Percentiles rank a stretch among this genome's conserved stretches.
These are phyloP conservation scores for Cheumatopsyche charites DNA, from an alignment of 1,140 invertebrate genomes.

Conservation along the genomic window DNA sequence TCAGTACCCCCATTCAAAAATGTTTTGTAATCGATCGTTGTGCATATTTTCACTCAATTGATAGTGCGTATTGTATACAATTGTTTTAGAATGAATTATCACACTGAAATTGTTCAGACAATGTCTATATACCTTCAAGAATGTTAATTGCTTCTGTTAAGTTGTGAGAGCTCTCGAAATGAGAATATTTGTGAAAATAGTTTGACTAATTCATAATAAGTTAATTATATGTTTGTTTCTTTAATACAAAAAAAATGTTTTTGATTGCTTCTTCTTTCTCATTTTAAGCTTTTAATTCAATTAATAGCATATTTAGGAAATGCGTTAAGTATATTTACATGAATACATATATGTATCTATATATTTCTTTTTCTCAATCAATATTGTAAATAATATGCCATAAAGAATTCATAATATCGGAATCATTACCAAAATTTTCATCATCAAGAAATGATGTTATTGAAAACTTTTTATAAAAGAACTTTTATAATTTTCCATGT, in stretches of 20 bases:
- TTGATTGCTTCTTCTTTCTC: neutral
- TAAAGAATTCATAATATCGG: no score
- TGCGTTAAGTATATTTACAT: no score
- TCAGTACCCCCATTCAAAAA: neutral
- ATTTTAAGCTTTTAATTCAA: neutral
- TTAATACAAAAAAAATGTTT: neutral
- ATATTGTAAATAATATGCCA: constrained; percentile 1
- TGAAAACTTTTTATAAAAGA: no score
- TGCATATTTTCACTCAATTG: constrained; percentile 4
- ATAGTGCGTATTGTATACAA: constrained; percentile 27
- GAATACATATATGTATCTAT: no score
- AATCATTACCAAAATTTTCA: no score
- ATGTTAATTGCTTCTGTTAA: constrained; percentile 1
- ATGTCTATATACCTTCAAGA: neutral
- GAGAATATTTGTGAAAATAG: constrained; percentile 6
- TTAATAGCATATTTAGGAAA: no score
- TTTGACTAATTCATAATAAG: constrained; percentile 21
- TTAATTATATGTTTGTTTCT: neutral
- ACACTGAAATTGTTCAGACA: neutral
- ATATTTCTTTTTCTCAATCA: neutral
- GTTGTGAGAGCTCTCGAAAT: constrained; percentile 5
- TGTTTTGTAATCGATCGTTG: neutral
- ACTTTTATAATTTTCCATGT: no score
- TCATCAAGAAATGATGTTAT: no score
- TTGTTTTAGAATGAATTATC: constrained; percentile 21